phyloP scores from a whole-genome alignment of 2,113 vertebrate species.

The Plecturocebus donacophilus region DNA sequence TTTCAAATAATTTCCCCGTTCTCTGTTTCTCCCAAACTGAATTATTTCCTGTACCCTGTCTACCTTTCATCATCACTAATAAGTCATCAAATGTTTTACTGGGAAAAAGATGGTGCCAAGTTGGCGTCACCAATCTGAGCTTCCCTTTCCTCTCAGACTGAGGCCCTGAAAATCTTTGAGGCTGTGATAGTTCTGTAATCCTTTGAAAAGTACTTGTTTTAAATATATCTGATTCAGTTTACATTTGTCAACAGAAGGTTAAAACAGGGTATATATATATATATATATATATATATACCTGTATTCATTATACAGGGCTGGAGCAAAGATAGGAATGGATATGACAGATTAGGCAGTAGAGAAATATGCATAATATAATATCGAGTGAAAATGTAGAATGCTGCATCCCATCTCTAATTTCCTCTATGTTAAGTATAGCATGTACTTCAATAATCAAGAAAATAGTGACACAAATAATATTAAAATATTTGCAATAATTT shows the following conservation, averaged over 20 bases:
- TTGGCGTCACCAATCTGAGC: too few relatives aligned
- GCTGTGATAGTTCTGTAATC: background rate
- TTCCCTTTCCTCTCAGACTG: background rate
- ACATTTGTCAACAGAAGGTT: background rate
- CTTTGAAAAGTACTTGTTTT: background rate
- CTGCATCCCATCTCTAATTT: background rate
- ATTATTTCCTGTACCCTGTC: background rate
- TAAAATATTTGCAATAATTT: background rate
- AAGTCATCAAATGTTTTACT: background rate
- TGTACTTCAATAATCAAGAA: background rate
- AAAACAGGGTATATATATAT: background rate
- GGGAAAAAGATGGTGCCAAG: rapidly evolving
- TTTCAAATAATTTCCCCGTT: background rate
- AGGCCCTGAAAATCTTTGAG: background rate
- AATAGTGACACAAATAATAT: background rate
- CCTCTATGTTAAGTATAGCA: background rate
- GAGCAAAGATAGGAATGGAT: background rate
- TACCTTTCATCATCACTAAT: background rate
- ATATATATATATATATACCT: background rate
- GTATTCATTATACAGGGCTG: background rate
- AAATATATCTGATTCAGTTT: background rate
- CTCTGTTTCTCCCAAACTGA: background rate
- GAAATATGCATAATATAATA: background rate
- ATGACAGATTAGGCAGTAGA: background rate
- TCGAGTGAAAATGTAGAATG: background rate